These are phyloP conservation scores for Brachyistius frenatus DNA, from an alignment of 2,113 vertebrate species.

Conservation along the genomic window DNA sequence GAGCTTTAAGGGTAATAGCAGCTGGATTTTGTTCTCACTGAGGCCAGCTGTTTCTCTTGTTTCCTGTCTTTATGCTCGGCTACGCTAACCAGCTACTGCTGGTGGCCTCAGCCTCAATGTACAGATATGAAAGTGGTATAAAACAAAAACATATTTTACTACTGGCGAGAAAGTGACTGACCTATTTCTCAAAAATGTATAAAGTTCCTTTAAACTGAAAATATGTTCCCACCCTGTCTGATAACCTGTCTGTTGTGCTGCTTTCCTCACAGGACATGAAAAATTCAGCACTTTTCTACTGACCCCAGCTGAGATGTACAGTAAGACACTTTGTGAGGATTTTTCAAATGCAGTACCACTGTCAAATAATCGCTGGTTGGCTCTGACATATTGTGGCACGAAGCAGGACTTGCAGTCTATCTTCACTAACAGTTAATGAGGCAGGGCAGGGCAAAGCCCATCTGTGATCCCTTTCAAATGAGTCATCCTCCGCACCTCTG, in stretches of 20 bases:
- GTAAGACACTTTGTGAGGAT: not conserved
- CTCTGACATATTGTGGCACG: too few species aligned
- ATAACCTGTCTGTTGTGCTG: not conserved
- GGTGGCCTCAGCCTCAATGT: not conserved
- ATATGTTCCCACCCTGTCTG: not conserved
- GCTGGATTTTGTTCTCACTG: too few species aligned
- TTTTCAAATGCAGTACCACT: too few species aligned
- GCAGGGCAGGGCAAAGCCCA: slow-evolving; percentile 14
- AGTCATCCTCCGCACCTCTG: slow-evolving; percentile 19
- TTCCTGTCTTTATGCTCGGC: not conserved
- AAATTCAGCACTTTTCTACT: too few species aligned
- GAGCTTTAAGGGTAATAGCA: too few species aligned
- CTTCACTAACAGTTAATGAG: not conserved
- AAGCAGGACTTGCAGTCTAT: not conserved
- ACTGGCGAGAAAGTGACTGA: not conserved
- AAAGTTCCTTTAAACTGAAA: too few species aligned
- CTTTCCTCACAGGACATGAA: too few species aligned
- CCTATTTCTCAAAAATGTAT: not conserved
- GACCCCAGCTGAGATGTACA: too few species aligned
- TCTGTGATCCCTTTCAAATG: not conserved
- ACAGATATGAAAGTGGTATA: not conserved
- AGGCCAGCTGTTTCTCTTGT: too few species aligned
- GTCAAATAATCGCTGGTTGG: too few species aligned
- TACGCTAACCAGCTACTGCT: not conserved
- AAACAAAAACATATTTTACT: not conserved